phyloP scores from a whole-genome alignment of 2,113 vertebrate species.

The Sterna hirundo region DNA sequence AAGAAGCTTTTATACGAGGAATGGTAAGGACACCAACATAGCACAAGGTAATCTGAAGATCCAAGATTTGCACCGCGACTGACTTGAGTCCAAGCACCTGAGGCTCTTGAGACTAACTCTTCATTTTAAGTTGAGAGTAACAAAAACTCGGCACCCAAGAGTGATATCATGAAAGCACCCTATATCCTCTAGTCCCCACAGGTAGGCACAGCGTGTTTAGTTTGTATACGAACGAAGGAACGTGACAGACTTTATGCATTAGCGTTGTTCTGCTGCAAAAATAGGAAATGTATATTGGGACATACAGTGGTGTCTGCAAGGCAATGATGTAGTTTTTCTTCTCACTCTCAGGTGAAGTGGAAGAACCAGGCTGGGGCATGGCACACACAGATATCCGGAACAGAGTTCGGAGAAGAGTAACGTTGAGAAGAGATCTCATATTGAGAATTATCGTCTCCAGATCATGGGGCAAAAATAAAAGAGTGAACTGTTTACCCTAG shows the following conservation, averaged over 20 bases:
- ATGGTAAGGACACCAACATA: neutral
- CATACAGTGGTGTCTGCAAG: neutral
- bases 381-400: neutral
- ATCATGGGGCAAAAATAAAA: neutral
- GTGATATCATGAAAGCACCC: neutral
- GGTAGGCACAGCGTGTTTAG: accelerated
- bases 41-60: neutral
- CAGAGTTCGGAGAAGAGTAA: neutral
- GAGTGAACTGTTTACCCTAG: neutral
- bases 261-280: neutral
- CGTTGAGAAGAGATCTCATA: accelerated
- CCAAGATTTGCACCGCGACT: neutral
- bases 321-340: neutral
- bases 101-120: neutral
- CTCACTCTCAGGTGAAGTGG: neutral
- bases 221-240: neutral
- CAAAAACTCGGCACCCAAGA: neutral
- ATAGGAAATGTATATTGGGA: neutral
- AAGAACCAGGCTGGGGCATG: neutral
- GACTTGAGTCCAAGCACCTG: neutral
- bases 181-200: neutral
- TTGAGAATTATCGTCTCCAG: neutral
- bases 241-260: neutral
- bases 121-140: neutral
- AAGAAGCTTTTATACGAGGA: neutral